Conservation (phyloP, 2,797 vertebrate genomes). For the Triplophysa yarkandensis region DNA sequence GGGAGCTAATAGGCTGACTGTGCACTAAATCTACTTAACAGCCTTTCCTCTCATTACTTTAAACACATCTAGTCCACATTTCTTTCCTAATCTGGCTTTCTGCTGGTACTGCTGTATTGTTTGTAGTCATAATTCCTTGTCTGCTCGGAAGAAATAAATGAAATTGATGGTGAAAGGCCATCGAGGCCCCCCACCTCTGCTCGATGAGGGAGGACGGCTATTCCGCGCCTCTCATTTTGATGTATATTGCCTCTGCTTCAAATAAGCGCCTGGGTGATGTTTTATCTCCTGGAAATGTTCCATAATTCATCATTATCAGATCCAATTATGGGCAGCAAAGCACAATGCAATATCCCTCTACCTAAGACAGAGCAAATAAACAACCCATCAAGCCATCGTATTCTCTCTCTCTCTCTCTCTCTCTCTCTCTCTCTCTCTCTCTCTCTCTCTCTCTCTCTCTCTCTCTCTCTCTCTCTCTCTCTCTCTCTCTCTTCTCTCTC, state of each 20-base stretch:
- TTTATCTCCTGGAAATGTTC: constrained; percentile 67
- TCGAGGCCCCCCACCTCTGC: constrained; percentile 31
- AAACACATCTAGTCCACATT: constrained; percentile 8
- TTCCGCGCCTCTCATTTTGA: constrained; percentile 56
- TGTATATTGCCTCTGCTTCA: constrained; percentile 57
- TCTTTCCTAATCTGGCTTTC: constrained; percentile 63
- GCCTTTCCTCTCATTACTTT: not conserved
- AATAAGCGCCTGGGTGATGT: constrained; percentile 58
- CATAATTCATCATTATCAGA: constrained; percentile 71
- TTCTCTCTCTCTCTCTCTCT: constrained; percentile 41
- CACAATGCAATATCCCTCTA: constrained; percentile 59
- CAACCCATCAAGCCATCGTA: constrained; percentile 34
- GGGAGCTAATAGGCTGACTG: not conserved
- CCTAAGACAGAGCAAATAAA: constrained; percentile 68
- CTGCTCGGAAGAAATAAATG: constrained; percentile 64
- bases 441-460: constrained; percentile 26
- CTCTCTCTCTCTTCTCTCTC: constrained; percentile 18
- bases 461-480: not conserved
- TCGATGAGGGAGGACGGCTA: constrained; percentile 47
- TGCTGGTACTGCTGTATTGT: constrained; percentile 63
- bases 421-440: constrained; percentile 11
- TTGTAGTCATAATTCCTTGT: constrained; percentile 59
- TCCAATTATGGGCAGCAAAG: constrained; percentile 59
- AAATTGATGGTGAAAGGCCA: constrained; percentile 66
- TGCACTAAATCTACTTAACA: constrained; percentile 14